Base-by-base conservation (phyloP, 2,888 invertebrate species). In the Andrena hattorfiana region DNA sequence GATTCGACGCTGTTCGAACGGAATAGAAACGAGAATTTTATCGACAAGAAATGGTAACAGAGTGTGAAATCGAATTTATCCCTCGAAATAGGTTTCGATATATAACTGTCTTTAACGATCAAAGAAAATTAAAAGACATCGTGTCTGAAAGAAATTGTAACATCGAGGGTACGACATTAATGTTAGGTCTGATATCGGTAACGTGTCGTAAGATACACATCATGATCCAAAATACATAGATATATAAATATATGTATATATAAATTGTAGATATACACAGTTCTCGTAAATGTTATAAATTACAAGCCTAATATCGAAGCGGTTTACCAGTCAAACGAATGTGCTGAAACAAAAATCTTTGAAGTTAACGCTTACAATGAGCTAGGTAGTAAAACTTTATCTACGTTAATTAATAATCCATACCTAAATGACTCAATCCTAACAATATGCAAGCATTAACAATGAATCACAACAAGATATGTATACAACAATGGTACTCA, bases 341-440 rank as follows among this genome's bases (percentile, higher is more conserved):
- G 93, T 92, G 93, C 93, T 92, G 92, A 90, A 93, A 93, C 89
- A 92, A 91, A 93, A 93, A 91, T 56, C 90, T 91, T 92, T 90
- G 84, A 86, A 91, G 88, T 93, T 91, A 89, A 89, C 89, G 87
- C 87, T 90, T 91, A 91, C 89, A 90, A 91, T 89, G 90, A 92
- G 90, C 92, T 92, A 93, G 87, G 89, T 91, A 92, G 86, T 91
- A 91, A 93, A 93, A 87, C 87, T 92, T 90, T 91, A 92, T 92
- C 94, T 94, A 93, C 92, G 88, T 94, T 93, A 94, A 93, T 92
- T 93, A 91, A 93, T 93, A 93, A 92, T 94, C 93, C 94, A 94
- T 94, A 94, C 94, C 94, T 94, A 94, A 94, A 93, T 94, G 94
- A 94, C 94, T 94, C 94, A 94, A 93, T 94, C 94, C 94, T 94